phyloP scores from a whole-genome alignment of 2,113 vertebrate genomes.

The Tachysurus vachellii region DNA sequence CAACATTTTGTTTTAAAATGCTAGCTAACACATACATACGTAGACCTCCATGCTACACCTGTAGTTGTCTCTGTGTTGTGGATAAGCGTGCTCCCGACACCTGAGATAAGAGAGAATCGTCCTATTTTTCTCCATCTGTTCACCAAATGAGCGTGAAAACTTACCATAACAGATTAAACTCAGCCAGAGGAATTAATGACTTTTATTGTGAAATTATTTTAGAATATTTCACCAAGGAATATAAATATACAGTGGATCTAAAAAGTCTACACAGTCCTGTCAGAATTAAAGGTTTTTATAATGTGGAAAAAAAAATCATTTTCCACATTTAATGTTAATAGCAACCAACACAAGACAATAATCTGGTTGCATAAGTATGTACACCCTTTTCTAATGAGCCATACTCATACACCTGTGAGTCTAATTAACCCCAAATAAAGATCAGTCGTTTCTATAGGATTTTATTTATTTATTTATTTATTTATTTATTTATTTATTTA shows the following conservation, averaged over 20 bases:
- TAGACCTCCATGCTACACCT: background rate
- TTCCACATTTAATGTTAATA: background rate
- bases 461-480: background rate
- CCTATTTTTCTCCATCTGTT: background rate
- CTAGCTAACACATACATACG: background rate
- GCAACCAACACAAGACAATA: background rate
- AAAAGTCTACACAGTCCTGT: background rate
- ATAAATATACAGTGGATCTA: background rate
- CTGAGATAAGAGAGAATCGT: background rate
- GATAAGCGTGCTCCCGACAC: background rate
- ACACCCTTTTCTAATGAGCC: background rate
- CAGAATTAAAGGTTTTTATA: background rate
- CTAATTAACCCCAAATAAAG: background rate
- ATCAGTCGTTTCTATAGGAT: background rate
- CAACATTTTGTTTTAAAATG: background rate
- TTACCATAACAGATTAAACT: no score
- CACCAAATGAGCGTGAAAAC: background rate
- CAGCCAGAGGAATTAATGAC: no score
- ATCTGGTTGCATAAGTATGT: background rate
- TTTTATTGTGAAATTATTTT: background rate
- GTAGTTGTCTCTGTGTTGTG: background rate
- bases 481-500: background rate
- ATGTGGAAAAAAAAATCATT: background rate
- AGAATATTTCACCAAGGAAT: background rate
- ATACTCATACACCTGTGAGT: background rate